Evolutionary conservation across 2,797 vertebrate species (phyloP), one percentile per base, ranked within the genome.

Genomic region (Melanotaenia maccullochi): DNA sequence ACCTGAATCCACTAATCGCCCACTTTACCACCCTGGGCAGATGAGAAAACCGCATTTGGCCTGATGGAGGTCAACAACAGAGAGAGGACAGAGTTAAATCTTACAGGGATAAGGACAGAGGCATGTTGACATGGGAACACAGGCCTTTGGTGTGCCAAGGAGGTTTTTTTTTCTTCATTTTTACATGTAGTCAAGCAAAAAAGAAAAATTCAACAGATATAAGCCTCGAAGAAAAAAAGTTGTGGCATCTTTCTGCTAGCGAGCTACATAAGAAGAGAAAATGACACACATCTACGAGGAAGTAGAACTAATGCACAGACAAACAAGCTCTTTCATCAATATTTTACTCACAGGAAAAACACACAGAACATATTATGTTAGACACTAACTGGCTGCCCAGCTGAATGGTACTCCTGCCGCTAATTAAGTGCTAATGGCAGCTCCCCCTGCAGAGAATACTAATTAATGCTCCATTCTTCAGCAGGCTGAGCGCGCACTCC

Each of bases 391-490:
- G 84, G 87, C 89, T 32, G 84, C 68, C 82, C 60, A 54, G 54
- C 83, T 93, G 93, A 95, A 93, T 93, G 87, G 90, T 89, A 79
- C 93, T 94, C 91, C 90, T 90, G 85, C 90, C 86, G 85, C 93
- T 95, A 95, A 95, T 95, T 93, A 94, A 95, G 94, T 94, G 93
- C 93, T 95, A 95, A 95, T 95, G 94, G 93, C 87, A 85, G 92
- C 88, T 88, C 87, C 92, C 92, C 93, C 93, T 93, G 92, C 90
- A 73, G 93, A 93, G 94, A 94, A 94, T 93, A 93, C 93, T 94
- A 95, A 95, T 95, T 95, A 95, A 94, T 90, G 90, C 60, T 82
- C 88, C 86, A 93, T 95, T 95, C 93, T 94, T 85, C 91, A 67
- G 89, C 59, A 9, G 75, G 78, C 87, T 75, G 89, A 93, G 90